Evolutionary conservation across 2,888 invertebrate species (phyloP), one percentile per base, ranked within the genome.

Genomic region (Philereme transversata): DNA sequence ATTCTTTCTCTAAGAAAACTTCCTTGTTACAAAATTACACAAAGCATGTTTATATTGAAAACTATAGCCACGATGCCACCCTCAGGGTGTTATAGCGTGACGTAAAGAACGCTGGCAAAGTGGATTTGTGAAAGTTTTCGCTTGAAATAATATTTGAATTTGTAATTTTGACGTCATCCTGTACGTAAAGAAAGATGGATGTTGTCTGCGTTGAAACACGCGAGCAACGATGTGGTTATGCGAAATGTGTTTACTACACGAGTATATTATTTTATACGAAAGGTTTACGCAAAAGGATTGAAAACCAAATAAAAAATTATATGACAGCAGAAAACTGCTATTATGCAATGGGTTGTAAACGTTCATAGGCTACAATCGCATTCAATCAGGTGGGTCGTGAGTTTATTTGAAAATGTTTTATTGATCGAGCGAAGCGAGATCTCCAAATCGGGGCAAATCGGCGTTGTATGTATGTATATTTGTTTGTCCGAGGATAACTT

Each of bases 91-190:
- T 72, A 67, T 79, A 72, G 79, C 82, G 81, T 80, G 78, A 79
- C 77, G 78, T 81, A 82, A 83, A 83, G 83, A 83, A 82, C 77
- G 82, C 82, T 87, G 87, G 86, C 85, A 83, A 88, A 87, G 85
- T 86, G 84, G 83, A 85, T 86, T 81, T 81, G 81, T 77, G 78
- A 81, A 84, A 83, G 83, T 87, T 86, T 85, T 84, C 84, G 79
- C 81, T 78, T 77, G 83, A 87, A 88, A 87, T 87, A 87, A 84
- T 85, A 86, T 87, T 86, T 86, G 86, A 86, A 87, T 86, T 84
- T 83, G 84, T 84, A 86, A 87, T 84, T 84, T 81, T 81, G 81
- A 84, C 81, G 80, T 83, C 80, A 78, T 70, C 68, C 68, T 68
- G 74, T 80, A 73, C 73, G 76, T 71, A 69, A 66, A 70, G 68